Conservation (phyloP, 2,797 vertebrate species). For the Petrocephalus schoutedeni region DNA sequence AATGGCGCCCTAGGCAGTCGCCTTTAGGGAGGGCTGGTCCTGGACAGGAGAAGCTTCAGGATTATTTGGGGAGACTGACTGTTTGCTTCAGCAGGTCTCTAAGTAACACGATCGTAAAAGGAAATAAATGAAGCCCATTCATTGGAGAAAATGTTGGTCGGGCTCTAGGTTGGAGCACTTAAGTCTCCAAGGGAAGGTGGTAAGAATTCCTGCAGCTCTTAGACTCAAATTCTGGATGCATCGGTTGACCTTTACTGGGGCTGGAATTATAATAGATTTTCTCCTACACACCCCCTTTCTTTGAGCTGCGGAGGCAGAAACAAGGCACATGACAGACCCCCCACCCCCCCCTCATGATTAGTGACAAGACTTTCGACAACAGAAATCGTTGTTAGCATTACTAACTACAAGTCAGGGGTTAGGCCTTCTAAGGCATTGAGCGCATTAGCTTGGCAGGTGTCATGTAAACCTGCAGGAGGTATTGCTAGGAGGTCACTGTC, state of each 20-base stretch:
- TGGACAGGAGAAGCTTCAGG: background rate
- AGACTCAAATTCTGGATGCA: background rate
- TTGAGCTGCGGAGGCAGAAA: background rate
- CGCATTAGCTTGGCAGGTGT: background rate
- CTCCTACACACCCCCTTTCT: background rate
- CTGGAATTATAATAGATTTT: conserved; percentile 13
- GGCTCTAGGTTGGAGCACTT: background rate
- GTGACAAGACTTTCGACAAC: background rate
- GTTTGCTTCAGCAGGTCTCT: background rate
- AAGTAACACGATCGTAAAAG: background rate
- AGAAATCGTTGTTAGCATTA: conserved; percentile 12
- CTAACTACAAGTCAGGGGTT: background rate
- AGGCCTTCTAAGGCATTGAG: background rate
- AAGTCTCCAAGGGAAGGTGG: background rate
- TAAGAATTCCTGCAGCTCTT: background rate
- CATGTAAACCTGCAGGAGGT: background rate
- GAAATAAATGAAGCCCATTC: background rate
- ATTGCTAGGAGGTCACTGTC: background rate
- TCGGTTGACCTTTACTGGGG: conserved; percentile 7
- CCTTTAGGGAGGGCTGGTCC: background rate
- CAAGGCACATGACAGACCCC: background rate
- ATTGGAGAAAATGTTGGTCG: background rate
- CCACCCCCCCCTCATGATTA: background rate
- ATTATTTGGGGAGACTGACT: background rate
- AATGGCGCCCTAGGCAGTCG: background rate